Evolutionary conservation across 2,797 vertebrate genomes (phyloP), one percentile per base, ranked within the genome.

Genomic region (Gila robusta): DNA sequence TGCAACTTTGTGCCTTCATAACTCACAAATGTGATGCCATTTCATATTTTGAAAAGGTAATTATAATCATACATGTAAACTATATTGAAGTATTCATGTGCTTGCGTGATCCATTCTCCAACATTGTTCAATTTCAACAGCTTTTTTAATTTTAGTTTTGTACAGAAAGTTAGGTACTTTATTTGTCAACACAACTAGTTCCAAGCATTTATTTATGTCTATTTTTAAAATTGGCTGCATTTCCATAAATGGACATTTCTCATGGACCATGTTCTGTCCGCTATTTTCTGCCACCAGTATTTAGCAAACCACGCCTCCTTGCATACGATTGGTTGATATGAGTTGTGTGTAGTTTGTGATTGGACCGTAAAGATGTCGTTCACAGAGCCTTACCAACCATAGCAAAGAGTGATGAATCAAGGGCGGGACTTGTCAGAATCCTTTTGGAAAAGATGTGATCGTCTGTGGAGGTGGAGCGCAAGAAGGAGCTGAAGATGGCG

Each of bases 401-500:
- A 44, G 16, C n/a, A 23, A 41, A 59, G n/a, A 59, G 6, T 21
- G 1, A 9, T 72, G 35, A 28, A 8, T 82, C 6, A 23, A 73
- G 54, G 81, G 70, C 54, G 81, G 69, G 81, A 6, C 54, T 62
- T 35, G 19, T 16, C 3, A 0, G 8, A 72, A 41, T 28, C 6
- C n/a, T 0, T 12, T 32, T 39, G 79, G 23, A 26, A 54, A 7
- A 37, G n/a, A 35, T 47, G 16, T 21, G 49, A 28, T 52, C 19
- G 23, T 26, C 6, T 41, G 21, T 32, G 59, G n/a, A 32, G 79
- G 66, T 6, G 28, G 12, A 54, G 80, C 49, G 47, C 47, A 26
- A 56, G 32, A 73, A 78, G 76, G 37, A 85, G 79, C n/a, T 10
- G 35, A 79, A 88, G 79, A 88, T 88, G 87, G 83, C 83, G 79